A percentile compares a stretch with the other conserved stretches of the same genome.
Conservation (phyloP, 2,113 vertebrate species). For the Prionailurus bengalensis region DNA sequence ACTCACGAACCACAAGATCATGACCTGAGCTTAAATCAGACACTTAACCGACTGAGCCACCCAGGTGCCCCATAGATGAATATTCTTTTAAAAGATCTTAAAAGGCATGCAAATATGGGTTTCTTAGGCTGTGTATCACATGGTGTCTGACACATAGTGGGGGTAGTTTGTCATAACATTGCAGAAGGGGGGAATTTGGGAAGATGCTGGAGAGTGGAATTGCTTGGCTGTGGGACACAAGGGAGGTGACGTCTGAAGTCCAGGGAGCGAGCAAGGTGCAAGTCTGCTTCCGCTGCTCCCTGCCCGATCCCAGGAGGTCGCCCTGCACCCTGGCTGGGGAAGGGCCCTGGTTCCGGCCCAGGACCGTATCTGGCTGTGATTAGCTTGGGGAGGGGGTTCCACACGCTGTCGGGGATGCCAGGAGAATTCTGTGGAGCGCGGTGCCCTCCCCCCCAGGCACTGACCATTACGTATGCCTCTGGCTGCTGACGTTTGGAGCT, state of each 20-base stretch:
- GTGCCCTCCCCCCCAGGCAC: not conserved
- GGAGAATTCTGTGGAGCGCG: not conserved
- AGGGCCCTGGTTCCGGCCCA: not conserved
- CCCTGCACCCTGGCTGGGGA: not conserved
- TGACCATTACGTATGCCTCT: rapidly evolving
- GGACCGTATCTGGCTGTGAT: not conserved
- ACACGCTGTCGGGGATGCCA: not conserved
- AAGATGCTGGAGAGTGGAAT: not conserved
- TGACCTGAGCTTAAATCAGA: too few species aligned
- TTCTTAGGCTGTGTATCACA: not conserved
- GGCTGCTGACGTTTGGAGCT: not conserved
- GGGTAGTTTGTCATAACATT: not conserved
- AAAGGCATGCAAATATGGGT: not conserved
- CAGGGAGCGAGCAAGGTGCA: rapidly evolving
- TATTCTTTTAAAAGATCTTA: not conserved
- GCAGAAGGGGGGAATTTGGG: not conserved
- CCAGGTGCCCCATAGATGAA: not conserved
- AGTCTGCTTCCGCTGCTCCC: not conserved
- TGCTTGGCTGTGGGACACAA: rapidly evolving
- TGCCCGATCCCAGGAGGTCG: not conserved
- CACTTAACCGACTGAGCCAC: too few species aligned
- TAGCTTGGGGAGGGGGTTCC: not conserved
- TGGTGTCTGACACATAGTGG: not conserved
- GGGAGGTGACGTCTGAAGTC: not conserved
- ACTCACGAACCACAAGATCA: too few species aligned